Conservation (phyloP, 2,888 invertebrate species). For the Neocrepidodera transversa region DNA sequence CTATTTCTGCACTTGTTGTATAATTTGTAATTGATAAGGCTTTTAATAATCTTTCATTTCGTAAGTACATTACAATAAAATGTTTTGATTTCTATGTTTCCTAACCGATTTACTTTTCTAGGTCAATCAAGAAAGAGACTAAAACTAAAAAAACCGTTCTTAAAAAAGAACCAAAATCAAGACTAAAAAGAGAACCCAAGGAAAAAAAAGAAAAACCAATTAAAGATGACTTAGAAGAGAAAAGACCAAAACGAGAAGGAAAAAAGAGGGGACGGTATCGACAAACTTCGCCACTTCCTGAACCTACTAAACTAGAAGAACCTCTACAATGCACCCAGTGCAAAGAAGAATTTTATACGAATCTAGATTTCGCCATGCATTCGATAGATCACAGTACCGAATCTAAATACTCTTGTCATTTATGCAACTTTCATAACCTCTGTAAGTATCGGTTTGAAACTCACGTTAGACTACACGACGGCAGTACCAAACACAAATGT, state of each 20-base stretch:
- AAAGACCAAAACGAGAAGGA: slow-evolving; percentile 1
- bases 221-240: neutral
- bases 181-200: neutral
- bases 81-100: neutral
- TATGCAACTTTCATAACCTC: slow-evolving; percentile 42
- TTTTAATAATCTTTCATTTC: too few relatives aligned
- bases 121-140: neutral
- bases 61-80: neutral
- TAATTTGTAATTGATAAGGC: too few relatives aligned
- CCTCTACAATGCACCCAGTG: slow-evolving; percentile 22
- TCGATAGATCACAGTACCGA: slow-evolving; percentile 30
- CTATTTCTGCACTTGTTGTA: too few relatives aligned
- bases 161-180: neutral
- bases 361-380: slow-evolving; percentile 34
- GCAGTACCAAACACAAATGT: slow-evolving; percentile 45
- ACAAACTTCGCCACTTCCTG: slow-evolving; percentile 20
- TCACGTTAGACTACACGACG: slow-evolving; percentile 58
- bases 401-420: slow-evolving; percentile 32
- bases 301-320: slow-evolving; percentile 27
- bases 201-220: neutral
- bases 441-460: slow-evolving; percentile 49
- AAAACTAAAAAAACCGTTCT: neutral
- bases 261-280: slow-evolving; percentile 5
- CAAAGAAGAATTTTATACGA: slow-evolving; percentile 16
- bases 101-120: neutral